Evolutionary conservation across 2,797 vertebrate species (phyloP), one percentile per base, ranked within the genome.

Genomic region (Arnoldichthys spilopterus): DNA sequence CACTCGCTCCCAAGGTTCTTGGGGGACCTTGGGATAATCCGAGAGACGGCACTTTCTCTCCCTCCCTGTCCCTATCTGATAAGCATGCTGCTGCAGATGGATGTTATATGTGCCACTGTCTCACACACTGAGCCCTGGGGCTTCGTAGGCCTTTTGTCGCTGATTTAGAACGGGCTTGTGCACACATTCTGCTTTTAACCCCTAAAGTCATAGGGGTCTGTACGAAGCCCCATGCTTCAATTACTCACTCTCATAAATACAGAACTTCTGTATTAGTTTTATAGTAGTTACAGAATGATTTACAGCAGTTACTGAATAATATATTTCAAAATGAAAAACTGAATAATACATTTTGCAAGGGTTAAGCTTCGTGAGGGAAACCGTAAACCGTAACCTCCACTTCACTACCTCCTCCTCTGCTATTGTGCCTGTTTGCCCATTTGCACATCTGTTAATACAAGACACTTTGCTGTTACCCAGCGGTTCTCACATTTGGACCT

Each of bases 1-100:
- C 13, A 63, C 80, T 54, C 7, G 18, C 51, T 74, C 68, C 75
- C 81, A 84, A 85, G 83, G 82, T 86, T 83, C 80, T 78, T 77
- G 64, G 40, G 68, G 82, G 80, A 81, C 76, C 73, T 82, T 84
- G 84, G 82, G 76, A 81, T 79, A 76, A 80, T 40, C 71, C 61
- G 32, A 24, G 58, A 82, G 79, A 72, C 40, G 62, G 20, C 47
- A 45, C 43, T 66, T 67, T 45, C 54, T 47, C 56, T 51, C 58
- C 37, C 45, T 16, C 40, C n/a, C 16, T 45, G 11, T 69, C 37
- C n/a, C 47, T 70, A 58, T 78, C 61, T n/a, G 43, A 82, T 82
- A 81, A 84, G 61, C 45, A 22, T 11, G 22, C 58, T 61, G 66
- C 37, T 43, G 30, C 61, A 79, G 75, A 75, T 18, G 66, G 64